A percentile compares a stretch with the other conserved stretches of the same genome.
Evolutionary conservation across 2,888 invertebrate species (phyloP).

Genomic region (Hyles lineata): DNA sequence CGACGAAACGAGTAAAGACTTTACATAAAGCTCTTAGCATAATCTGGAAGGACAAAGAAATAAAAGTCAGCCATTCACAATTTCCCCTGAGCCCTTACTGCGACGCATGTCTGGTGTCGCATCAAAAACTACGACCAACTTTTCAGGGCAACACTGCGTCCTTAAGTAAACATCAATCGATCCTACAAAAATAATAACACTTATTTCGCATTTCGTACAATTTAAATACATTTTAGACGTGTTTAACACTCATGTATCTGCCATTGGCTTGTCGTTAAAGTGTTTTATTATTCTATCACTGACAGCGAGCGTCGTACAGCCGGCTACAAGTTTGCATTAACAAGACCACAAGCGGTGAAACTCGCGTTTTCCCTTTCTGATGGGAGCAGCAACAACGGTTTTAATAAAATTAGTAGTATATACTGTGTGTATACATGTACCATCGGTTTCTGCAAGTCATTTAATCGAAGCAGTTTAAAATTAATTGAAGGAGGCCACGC

Average conservation of each 20-base stretch:
- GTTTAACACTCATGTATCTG: conserved; percentile 41
- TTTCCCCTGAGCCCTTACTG: no score
- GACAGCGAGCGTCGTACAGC: conserved; percentile 41
- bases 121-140: no score
- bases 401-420: not conserved
- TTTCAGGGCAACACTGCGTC: no score
- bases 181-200: not conserved
- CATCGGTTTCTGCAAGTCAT: not conserved
- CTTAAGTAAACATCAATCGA: not conserved
- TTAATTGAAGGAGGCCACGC: not conserved
- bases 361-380: conserved; percentile 23
- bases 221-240: conserved; percentile 35
- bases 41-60: no score
- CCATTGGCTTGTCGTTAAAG: conserved; percentile 48
- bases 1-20: no score
- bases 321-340: conserved; percentile 8
- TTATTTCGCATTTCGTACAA: conserved; percentile 32
- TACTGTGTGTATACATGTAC: not conserved
- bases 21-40: not conserved
- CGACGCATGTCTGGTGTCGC: no score
- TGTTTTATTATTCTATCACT: conserved; percentile 46
- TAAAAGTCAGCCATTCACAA: no score
- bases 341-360: conserved; percentile 25
- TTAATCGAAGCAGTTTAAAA: not conserved
- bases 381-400: conserved; percentile 15